phyloP scores from a whole-genome alignment of 2,113 vertebrate genomes.

The Trochalopteron elliotii region DNA sequence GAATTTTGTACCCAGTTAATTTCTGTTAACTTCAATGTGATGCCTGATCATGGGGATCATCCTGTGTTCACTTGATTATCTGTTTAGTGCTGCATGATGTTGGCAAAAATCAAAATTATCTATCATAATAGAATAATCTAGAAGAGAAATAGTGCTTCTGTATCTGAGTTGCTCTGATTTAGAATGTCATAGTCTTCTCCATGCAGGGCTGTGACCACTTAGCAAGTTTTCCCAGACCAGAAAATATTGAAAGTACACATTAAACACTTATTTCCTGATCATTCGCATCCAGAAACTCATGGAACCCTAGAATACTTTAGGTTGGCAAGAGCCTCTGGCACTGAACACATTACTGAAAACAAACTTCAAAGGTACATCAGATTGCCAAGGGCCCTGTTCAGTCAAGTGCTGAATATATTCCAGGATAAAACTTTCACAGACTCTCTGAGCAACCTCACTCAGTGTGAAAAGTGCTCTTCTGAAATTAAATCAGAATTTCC shows the following conservation, averaged over 20 bases:
- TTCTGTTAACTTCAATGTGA: background rate
- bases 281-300: background rate
- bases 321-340: background rate
- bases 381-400: background rate
- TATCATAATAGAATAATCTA: background rate
- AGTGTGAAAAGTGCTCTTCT: background rate
- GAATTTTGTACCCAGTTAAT: background rate
- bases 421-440: background rate
- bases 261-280: background rate
- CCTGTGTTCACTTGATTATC: background rate
- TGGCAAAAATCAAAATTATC: background rate
- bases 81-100: background rate
- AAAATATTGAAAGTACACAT: background rate
- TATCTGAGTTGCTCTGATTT: background rate
- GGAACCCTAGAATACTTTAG: background rate
- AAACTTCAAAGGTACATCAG: background rate
- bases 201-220: background rate
- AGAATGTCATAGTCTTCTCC: background rate
- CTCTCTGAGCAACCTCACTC: background rate
- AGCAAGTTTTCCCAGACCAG: background rate
- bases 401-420: background rate
- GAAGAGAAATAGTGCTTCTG: background rate
- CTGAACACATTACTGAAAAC: background rate
- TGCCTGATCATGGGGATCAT: rapidly evolving
- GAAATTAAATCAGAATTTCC: background rate